Base-by-base conservation (phyloP, 2,797 vertebrate species). In the Enteromius radiatus region DNA sequence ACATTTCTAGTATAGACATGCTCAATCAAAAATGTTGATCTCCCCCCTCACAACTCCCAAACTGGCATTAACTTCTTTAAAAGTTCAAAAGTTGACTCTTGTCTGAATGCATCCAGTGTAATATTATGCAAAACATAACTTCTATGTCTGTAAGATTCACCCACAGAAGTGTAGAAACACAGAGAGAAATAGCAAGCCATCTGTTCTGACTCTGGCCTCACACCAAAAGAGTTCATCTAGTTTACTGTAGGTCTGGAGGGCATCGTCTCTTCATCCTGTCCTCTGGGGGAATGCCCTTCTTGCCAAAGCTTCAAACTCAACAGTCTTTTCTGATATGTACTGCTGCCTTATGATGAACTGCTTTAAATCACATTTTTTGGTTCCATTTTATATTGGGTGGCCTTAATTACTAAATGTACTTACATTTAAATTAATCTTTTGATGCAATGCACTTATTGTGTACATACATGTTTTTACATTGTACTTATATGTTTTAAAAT, bases 191-290 rank as follows among this genome's bases (percentile, higher is more conserved):
- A 76, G 28, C 41, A 11, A 73, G 38, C 83, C 77, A 84, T 76
- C 83, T 81, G 71, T 76, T 84, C 33, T 28, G 38, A 76, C 15
- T 47, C 38, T 73, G 49, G 36, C 69, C 63, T 28, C 70, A 21
- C 41, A 56, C 61, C 26, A 67, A 52, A 23, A 33, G n/a, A 69
- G 68, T 67, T 74, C 14, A 80, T 28, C 41, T 41, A 68, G 52
- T 76, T 70, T 69, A 23, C 54, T 54, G 19, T 54, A 36, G 31
- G 49, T 76, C 83, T 68, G 43, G 63, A 80, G 71, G 83, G 7
- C 71, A 65, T 28, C 3, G 23, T 74, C 11, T 36, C 28, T 19
- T 10, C 10, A 31, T 31, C n/a, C 45, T 9, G 2, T 17, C 43
- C 15, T 31, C 17, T 19, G 26, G 12, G 47, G 19, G 19, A 52